Conservation (phyloP, 2,888 invertebrate genomes). For the Oxyteleia sp. region DNA sequence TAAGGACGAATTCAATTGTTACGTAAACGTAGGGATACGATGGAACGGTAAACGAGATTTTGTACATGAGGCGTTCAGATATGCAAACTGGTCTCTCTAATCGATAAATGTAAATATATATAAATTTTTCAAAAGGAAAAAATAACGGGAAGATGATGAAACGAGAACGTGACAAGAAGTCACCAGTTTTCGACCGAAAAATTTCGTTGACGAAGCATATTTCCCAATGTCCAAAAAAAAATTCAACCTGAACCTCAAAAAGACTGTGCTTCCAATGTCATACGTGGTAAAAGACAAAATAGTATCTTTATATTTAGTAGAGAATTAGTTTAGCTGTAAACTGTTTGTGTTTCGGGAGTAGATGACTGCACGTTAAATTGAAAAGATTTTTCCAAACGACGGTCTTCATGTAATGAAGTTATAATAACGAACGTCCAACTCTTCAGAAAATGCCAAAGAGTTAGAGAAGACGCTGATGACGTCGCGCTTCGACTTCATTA, state of each 20-base stretch:
- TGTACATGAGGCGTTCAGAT: slow-evolving; percentile 59
- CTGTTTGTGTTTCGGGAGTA: slow-evolving; percentile 55
- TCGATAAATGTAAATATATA: slow-evolving; percentile 67
- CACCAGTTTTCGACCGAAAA: slow-evolving; percentile 45
- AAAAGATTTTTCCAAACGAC: slow-evolving; percentile 16
- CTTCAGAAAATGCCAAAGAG: slow-evolving; percentile 64
- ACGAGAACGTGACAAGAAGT: slow-evolving; percentile 61
- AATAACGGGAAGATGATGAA: too few species aligned
- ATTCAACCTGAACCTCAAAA: slow-evolving; percentile 63
- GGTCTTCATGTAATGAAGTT: slow-evolving; percentile 50
- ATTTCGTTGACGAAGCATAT: slow-evolving; percentile 63
- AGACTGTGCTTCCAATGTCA: slow-evolving; percentile 72
- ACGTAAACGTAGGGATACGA: slow-evolving; percentile 49
- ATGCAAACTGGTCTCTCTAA: slow-evolving; percentile 58
- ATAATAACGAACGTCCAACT: slow-evolving; percentile 35
- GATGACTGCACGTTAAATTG: slow-evolving; percentile 36
- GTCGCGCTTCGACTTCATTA: slow-evolving; percentile 41
- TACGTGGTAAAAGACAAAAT: slow-evolving; percentile 52
- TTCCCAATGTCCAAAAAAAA: slow-evolving; percentile 53
- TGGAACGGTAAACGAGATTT: slow-evolving; percentile 61
- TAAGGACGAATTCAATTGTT: slow-evolving; percentile 51
- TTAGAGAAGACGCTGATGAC: slow-evolving; percentile 54
- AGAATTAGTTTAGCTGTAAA: slow-evolving; percentile 62
- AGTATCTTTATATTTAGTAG: slow-evolving; percentile 66
- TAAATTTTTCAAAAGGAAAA: slow-evolving; percentile 67